A percentile compares a stretch with the other conserved stretches of the same genome.
Evolutionary conservation across 2,113 vertebrate genomes (phyloP).

Genomic region (Cinclus cinclus): DNA sequence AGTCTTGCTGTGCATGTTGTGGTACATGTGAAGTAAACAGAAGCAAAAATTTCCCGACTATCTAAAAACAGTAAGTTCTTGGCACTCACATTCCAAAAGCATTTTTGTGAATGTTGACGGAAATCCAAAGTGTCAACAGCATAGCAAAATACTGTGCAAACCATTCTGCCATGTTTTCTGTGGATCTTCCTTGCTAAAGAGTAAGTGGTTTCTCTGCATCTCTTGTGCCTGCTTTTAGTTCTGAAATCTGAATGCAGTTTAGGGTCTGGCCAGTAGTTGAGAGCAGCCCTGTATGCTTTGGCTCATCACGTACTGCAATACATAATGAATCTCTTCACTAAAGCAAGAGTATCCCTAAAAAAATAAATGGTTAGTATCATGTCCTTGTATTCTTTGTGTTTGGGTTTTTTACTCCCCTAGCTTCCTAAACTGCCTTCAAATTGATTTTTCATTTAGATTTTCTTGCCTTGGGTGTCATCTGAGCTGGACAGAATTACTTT

Average conservation of each 20-base stretch:
- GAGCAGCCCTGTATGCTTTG: background rate
- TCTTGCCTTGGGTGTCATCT: background rate
- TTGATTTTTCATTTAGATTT: background rate
- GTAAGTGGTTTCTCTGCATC: background rate
- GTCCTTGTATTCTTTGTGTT: background rate
- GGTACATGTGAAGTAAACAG: background rate
- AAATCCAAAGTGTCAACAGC: conserved; percentile 21
- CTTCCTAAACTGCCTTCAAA: background rate
- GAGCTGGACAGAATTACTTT: background rate
- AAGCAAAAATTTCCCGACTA: background rate
- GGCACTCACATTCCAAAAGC: background rate
- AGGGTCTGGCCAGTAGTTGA: background rate
- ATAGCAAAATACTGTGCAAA: background rate
- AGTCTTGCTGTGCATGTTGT: background rate
- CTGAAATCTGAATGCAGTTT: background rate
- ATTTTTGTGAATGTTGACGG: conserved; percentile 32
- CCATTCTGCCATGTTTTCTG: background rate
- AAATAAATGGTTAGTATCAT: background rate
- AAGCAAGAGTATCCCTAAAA: background rate
- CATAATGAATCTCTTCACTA: background rate
- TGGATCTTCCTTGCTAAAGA: background rate
- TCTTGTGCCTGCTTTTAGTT: background rate
- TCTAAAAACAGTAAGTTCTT: conserved; percentile 29
- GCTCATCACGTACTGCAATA: background rate
- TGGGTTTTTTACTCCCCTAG: background rate